These are phyloP conservation scores for Amiota minor DNA, from an alignment of 2,888 invertebrate species.

Conservation along the genomic window DNA sequence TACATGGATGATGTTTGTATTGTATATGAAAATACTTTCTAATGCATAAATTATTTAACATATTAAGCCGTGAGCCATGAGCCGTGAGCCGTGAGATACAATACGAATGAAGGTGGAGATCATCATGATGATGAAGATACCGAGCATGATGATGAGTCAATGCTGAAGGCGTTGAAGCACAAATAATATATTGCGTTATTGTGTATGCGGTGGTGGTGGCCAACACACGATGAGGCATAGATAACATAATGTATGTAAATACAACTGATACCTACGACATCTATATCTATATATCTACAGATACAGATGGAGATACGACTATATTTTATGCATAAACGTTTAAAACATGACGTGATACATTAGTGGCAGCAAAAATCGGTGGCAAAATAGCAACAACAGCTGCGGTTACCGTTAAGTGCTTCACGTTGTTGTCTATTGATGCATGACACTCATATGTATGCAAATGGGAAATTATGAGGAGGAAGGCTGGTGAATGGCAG, in stretches of 20 bases:
- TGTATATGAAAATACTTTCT: slow-evolving; percentile 1
- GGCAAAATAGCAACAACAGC: slow-evolving; percentile 50
- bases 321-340: slow-evolving; percentile 34
- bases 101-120: no score
- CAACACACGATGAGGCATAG: no score
- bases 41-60: slow-evolving; percentile 19
- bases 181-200: slow-evolving; percentile 19
- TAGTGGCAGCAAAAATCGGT: slow-evolving; percentile 55
- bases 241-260: no score
- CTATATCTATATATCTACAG: no score
- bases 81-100: background rate
- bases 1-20: background rate
- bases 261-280: no score
- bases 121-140: no score
- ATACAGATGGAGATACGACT: slow-evolving; percentile 47
- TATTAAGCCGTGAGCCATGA: background rate
- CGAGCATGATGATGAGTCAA: no score
- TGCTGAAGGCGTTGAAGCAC: slow-evolving; percentile 6
- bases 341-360: slow-evolving; percentile 52
- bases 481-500: no score
- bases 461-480: no score
- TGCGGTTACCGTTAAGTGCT: slow-evolving; percentile 11
- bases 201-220: slow-evolving; percentile 27
- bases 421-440: background rate
- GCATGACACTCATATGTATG: background rate